Percentiles rank a stretch among this genome's conserved stretches.
Conservation (phyloP, 2,113 vertebrate species). For the Dromiciops gliroides region DNA sequence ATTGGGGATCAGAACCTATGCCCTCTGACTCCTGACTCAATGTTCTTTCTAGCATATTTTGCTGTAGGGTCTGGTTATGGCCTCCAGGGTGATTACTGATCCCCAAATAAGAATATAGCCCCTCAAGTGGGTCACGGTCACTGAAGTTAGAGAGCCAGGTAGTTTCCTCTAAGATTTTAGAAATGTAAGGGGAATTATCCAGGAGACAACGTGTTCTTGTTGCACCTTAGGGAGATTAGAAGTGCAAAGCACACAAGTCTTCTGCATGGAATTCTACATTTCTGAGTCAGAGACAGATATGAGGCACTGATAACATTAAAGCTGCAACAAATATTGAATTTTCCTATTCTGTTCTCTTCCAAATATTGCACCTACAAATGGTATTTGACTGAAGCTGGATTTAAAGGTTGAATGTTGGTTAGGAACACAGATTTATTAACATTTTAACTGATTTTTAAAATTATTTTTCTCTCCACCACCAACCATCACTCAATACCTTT, state of each 20-base stretch:
- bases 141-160: not conserved
- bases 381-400: conserved; percentile 64
- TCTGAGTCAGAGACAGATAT: conserved; percentile 54
- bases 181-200: conserved; percentile 22
- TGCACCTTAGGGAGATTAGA: conserved; percentile 11
- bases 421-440: conserved; percentile 36
- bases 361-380: conserved; percentile 68
- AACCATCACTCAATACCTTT: not conserved
- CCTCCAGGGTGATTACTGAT: not conserved
- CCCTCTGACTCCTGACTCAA: not conserved
- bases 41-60: not conserved
- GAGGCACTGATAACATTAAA: conserved; percentile 47
- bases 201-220: conserved; percentile 15
- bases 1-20: not conserved
- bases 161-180: not conserved
- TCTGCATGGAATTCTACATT: conserved; percentile 24
- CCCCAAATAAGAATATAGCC: not conserved
- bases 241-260: not conserved
- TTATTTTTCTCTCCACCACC: conserved; percentile 25
- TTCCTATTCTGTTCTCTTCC: conserved; percentile 49
- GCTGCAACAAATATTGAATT: conserved; percentile 66
- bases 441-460: conserved; percentile 37
- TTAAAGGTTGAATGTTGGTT: conserved; percentile 49
- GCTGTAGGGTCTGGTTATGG: not conserved
- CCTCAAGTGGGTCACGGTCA: not conserved